A percentile compares a stretch with the other conserved stretches of the same genome.
phyloP scores from a whole-genome alignment of 2,113 vertebrate genomes.

The Rhinogobius similis region DNA sequence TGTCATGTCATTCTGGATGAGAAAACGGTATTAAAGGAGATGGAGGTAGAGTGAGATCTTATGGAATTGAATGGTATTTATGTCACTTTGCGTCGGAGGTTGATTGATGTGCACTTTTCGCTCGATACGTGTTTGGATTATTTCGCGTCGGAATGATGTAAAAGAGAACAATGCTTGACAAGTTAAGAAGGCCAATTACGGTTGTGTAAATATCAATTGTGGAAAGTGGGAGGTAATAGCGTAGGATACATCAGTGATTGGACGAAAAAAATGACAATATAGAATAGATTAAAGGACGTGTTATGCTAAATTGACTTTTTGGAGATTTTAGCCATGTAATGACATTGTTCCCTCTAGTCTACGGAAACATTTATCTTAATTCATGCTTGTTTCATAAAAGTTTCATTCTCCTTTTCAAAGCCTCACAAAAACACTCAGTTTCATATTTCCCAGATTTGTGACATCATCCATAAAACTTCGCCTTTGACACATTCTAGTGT shows the following conservation, averaged over 20 bases:
- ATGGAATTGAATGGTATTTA: conserved; percentile 71
- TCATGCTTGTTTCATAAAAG: too few species aligned
- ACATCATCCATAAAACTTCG: too few species aligned
- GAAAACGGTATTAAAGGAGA: conserved; percentile 62
- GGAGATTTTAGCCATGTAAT: too few species aligned
- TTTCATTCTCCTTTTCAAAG: too few species aligned
- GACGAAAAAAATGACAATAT: not conserved
- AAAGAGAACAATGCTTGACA: conserved; percentile 14
- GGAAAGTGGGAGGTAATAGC: not conserved
- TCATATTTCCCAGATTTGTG: too few species aligned
- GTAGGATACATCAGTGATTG: not conserved
- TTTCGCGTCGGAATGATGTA: conserved; percentile 42
- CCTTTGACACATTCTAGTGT: too few species aligned
- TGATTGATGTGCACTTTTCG: conserved; percentile 73
- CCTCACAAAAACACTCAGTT: too few species aligned
- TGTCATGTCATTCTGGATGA: conserved; percentile 72
- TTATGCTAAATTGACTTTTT: too few species aligned
- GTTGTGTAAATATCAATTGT: conserved; percentile 2
- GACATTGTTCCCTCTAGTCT: too few species aligned
- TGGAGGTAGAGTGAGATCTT: conserved; percentile 70
- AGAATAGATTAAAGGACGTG: not conserved
- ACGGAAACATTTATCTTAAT: too few species aligned
- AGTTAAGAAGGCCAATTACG: conserved; percentile 3
- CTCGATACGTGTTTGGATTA: conserved; percentile 26
- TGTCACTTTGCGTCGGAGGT: conserved; percentile 66